phyloP scores from a whole-genome alignment of 2,797 vertebrate species.

The Cichlasoma orientale region DNA sequence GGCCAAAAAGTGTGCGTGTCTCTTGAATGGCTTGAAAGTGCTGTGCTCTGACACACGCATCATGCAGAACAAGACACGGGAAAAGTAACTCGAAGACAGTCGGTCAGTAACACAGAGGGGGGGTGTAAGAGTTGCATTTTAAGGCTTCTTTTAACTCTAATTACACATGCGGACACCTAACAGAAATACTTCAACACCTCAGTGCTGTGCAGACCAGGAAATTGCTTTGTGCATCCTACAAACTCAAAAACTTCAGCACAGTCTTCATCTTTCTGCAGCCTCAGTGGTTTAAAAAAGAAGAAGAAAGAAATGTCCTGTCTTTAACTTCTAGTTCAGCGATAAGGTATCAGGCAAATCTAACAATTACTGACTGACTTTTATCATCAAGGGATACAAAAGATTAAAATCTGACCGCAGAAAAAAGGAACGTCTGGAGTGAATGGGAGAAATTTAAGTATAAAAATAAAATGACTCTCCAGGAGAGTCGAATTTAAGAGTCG shows the following conservation, averaged over 20 bases:
- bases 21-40: constrained; percentile 37
- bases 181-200: neutral
- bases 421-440: neutral
- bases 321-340: neutral
- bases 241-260: neutral
- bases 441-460: neutral
- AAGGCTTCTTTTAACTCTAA: neutral
- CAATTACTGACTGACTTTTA: neutral
- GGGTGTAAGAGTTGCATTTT: constrained; percentile 49
- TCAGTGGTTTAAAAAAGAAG: neutral
- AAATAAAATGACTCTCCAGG: neutral
- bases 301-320: neutral
- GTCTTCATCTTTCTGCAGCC: neutral
- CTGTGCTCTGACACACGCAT: constrained; percentile 40
- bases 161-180: neutral
- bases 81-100: constrained; percentile 19
- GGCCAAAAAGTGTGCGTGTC: constrained; percentile 9
- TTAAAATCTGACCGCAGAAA: neutral
- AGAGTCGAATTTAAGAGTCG: neutral
- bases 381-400: constrained; percentile 1
- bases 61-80: constrained; percentile 66
- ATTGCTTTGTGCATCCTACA: neutral
- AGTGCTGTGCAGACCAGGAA: neutral
- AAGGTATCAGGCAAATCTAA: neutral
- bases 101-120: constrained; percentile 14